A percentile compares a stretch with the other conserved stretches of the same genome.
phyloP scores from a whole-genome alignment of 2,113 vertebrate genomes.

The Pantherophis guttatus region DNA sequence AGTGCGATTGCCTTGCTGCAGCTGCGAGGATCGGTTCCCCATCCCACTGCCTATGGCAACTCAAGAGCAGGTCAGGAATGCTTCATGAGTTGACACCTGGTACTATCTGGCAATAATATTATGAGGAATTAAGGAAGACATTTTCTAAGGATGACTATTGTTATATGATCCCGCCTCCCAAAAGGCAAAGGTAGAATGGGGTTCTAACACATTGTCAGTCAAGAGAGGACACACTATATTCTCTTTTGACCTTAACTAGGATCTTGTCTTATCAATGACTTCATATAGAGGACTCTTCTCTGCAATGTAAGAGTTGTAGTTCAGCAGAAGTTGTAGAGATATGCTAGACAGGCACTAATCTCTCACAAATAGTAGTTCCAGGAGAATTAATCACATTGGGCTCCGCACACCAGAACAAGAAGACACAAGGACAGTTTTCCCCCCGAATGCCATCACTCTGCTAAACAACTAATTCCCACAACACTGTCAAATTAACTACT shows the following conservation, averaged over 20 bases:
- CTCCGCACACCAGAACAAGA: too few species aligned
- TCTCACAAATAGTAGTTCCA: not conserved
- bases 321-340: not conserved
- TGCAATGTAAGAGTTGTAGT: not conserved
- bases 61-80: too few species aligned
- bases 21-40: too few species aligned
- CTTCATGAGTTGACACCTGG: not conserved
- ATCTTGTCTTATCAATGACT: not conserved
- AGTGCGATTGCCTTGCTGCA: too few species aligned
- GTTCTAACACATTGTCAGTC: not conserved
- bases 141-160: not conserved
- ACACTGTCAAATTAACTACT: too few species aligned
- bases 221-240: not conserved
- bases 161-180: not conserved
- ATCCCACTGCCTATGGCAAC: too few species aligned
- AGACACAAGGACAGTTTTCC: too few species aligned
- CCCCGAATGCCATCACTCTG: too few species aligned
- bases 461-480: too few species aligned
- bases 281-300: not conserved
- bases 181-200: not conserved
- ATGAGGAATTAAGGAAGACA: not conserved
- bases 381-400: not conserved
- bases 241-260: not conserved
- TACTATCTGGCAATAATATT: not conserved
- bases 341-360: not conserved